These are phyloP conservation scores for Brachylomia viminalis DNA, from an alignment of 2,888 invertebrate species.

Conservation along the genomic window DNA sequence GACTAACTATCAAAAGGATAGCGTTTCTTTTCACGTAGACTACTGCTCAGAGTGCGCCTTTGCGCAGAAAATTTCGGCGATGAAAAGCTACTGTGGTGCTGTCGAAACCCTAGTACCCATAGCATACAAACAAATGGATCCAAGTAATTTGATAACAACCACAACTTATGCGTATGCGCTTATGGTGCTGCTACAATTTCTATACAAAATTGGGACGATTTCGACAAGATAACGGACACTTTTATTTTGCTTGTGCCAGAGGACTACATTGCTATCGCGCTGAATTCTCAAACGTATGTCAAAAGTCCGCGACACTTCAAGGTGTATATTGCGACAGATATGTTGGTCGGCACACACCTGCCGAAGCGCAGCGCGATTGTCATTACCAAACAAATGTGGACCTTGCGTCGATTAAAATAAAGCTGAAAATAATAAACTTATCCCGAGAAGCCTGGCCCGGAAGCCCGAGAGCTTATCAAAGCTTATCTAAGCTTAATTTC, in stretches of 20 bases:
- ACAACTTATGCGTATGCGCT: background rate
- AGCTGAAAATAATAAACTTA: constrained; percentile 1
- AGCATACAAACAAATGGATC: background rate
- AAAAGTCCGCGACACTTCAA: background rate
- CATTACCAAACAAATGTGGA: background rate
- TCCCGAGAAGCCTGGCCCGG: no score
- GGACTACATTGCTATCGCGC: background rate
- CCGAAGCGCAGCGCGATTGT: background rate
- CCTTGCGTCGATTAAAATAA: fast-evolving
- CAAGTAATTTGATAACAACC: background rate
- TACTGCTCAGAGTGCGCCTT: background rate
- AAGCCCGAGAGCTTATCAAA: background rate
- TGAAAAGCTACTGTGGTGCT: background rate
- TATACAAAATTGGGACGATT: constrained; percentile 15
- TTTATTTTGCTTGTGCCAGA: background rate
- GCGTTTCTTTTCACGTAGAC: background rate
- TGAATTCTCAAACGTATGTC: background rate
- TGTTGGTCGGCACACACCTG: background rate
- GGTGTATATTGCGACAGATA: background rate
- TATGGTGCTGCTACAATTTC: background rate
- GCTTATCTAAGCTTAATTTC: background rate
- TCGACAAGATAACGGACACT: background rate
- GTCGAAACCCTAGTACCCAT: background rate
- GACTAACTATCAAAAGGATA: background rate
- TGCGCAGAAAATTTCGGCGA: background rate